Evolutionary conservation across 2,888 invertebrate species (phyloP).

Genomic region (Nomada lathburiana): DNA sequence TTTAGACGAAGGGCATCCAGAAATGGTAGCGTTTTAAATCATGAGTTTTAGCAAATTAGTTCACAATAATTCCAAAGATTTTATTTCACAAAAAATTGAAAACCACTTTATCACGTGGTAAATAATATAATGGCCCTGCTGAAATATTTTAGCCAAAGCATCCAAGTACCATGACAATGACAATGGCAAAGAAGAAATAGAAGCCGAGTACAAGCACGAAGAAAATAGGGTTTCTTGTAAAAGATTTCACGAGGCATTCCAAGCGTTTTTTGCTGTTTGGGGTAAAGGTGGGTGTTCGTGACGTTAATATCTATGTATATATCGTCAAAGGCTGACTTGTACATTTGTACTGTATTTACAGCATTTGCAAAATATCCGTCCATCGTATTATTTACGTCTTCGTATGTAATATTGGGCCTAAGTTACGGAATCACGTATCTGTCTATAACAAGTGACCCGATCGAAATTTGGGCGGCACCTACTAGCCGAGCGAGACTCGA

Average conservation of each 20-base stretch:
- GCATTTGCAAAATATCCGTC: conserved; percentile 89
- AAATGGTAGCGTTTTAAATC: conserved; percentile 30
- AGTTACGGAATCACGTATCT: conserved; percentile 89
- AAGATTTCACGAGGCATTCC: neutral
- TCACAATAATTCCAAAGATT: neutral
- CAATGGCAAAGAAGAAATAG: neutral
- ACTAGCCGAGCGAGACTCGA: conserved; percentile 92
- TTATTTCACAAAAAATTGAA: neutral
- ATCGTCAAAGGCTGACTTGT: neutral
- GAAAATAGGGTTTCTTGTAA: neutral
- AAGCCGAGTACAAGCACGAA: neutral
- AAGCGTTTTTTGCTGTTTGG: conserved; percentile 40
- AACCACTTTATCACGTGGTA: neutral
- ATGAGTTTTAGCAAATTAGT: neutral
- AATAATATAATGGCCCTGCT: neutral
- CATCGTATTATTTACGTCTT: conserved; percentile 87
- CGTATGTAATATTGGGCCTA: conserved; percentile 87
- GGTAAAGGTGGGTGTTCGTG: conserved; percentile 32
- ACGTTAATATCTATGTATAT: neutral
- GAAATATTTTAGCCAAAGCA: neutral
- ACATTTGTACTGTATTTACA: conserved; percentile 41
- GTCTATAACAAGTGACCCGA: conserved; percentile 93
- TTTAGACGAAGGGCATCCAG: neutral
- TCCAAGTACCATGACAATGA: neutral
- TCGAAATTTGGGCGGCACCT: conserved; percentile 97